These are phyloP conservation scores for Neoarius graeffei DNA, from an alignment of 2,113 vertebrate genomes.

Conservation along the genomic window DNA sequence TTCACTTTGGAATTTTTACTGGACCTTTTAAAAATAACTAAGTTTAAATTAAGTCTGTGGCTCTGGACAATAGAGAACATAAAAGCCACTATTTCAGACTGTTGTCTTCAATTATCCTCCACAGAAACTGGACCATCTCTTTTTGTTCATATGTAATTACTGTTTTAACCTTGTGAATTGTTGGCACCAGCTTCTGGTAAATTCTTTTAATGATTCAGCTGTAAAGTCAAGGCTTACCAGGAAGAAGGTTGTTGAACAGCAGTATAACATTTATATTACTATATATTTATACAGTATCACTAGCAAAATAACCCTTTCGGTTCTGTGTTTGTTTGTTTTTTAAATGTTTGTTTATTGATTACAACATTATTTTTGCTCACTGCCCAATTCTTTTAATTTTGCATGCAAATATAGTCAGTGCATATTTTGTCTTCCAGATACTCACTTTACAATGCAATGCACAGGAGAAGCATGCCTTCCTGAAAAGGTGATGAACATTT, in stretches of 20 bases:
- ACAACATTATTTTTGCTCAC: background rate
- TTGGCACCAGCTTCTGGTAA: slow-evolving; percentile 28
- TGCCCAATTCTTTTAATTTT: background rate
- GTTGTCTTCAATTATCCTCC: slow-evolving; percentile 43
- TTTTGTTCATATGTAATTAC: slow-evolving; percentile 40
- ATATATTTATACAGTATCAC: background rate
- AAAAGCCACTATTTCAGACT: slow-evolving; percentile 55
- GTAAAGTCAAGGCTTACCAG: background rate
- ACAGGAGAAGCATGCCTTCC: slow-evolving; percentile 11
- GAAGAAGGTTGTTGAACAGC: background rate
- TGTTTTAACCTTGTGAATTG: slow-evolving; percentile 35
- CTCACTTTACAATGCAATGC: slow-evolving; percentile 1
- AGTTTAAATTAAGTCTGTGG: slow-evolving; percentile 20
- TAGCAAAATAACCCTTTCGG: background rate
- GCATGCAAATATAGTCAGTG: background rate
- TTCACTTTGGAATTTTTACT: background rate
- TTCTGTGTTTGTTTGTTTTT: background rate
- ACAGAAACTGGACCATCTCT: slow-evolving; percentile 4
- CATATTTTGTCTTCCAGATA: slow-evolving; percentile 17
- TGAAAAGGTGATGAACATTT: slow-evolving; percentile 61
- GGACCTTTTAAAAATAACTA: background rate
- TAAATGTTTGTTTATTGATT: background rate
- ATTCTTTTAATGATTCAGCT: slow-evolving; percentile 12
- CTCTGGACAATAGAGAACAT: slow-evolving; percentile 46
- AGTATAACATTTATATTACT: too few relatives aligned